Evolutionary conservation across 1,140 invertebrate species (phyloP).

Genomic region (Drosophila pallidifrons): DNA sequence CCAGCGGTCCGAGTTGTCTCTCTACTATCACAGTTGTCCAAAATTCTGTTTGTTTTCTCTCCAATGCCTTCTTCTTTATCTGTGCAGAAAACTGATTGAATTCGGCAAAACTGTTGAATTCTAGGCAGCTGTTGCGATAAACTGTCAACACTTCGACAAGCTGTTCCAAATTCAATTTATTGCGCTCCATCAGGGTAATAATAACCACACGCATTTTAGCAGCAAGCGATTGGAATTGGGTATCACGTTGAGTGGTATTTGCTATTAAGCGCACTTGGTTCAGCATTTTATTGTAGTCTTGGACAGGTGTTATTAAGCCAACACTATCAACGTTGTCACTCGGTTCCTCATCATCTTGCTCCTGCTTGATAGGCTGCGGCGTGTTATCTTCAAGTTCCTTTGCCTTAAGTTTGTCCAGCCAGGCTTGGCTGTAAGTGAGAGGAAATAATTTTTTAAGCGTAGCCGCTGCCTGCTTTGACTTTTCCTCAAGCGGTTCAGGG

Average conservation of each 20-base stretch:
- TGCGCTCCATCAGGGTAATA: slow-evolving; percentile 59
- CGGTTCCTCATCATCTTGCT: slow-evolving; percentile 24
- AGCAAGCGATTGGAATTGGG: slow-evolving; percentile 56
- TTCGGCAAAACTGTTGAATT: slow-evolving; percentile 66
- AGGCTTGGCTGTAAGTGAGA: slow-evolving; percentile 59
- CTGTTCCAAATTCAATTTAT: slow-evolving; percentile 48
- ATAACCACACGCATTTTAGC: slow-evolving; percentile 71
- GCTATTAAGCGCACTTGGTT: slow-evolving; percentile 36
- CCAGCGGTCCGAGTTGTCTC: slow-evolving; percentile 65
- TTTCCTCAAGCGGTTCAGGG: slow-evolving; percentile 66
- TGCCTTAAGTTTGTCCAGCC: slow-evolving; percentile 66
- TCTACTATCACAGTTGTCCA: slow-evolving; percentile 63
- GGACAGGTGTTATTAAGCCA: slow-evolving; percentile 47
- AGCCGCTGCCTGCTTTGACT: slow-evolving; percentile 63
- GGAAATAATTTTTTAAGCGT: slow-evolving; percentile 70
- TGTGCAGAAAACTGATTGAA: slow-evolving; percentile 70
- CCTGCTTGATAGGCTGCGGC: slow-evolving; percentile 36
- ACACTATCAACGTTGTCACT: slow-evolving; percentile 46
- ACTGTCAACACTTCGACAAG: slow-evolving; percentile 54
- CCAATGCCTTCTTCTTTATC: slow-evolving; percentile 45
- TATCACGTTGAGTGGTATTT: slow-evolving; percentile 62
- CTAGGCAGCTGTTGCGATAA: slow-evolving; percentile 60
- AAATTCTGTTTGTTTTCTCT: slow-evolving; percentile 47
- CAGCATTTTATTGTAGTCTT: slow-evolving; percentile 64
- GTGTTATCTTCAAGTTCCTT: slow-evolving; percentile 46